Evolutionary conservation across 2,888 invertebrate species (phyloP), one percentile per base, ranked within the genome.

Genomic region (Merodon equestris): DNA sequence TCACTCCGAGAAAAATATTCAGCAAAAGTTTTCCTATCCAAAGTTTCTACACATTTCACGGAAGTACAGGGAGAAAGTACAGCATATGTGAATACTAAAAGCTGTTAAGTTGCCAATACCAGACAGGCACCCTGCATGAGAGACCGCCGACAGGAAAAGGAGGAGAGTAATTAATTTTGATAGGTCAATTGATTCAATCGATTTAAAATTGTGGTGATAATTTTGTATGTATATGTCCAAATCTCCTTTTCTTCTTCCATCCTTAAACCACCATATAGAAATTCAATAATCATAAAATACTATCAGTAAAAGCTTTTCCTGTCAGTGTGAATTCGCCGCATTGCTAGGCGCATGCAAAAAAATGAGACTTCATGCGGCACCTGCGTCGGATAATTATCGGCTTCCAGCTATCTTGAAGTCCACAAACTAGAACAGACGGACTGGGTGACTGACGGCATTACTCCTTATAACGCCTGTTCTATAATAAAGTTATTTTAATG

Each of bases 121-220:
- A 27, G 7, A 2, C 27, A 27, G n/a, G n/a, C 7, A 2, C 27
- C 27, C 2, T 27, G 2, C 7, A 27, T 27, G 2, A 27, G 7
- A 2, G 27, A 51, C 13, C 4, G 1, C 19, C 40, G 15, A 19
- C 9, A 18, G 18, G 13, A 45, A 42, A 13, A n/a, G 42, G 48
- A 9, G 38, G 10, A 45, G 40, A 50, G 15, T 51, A 56, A 67
- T 61, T 51, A 51, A 60, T 71, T 45, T 57, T 17, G 19, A 61
- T 42, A 61, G 72, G 61, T 66, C 66, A 76, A 76, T 71, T 61
- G 71, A 66, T 71, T 64, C 56, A 66, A 71, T 76, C 76, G 67
- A 77, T 66, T 56, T 38, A 47, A 60, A 50, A 61, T 57, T 44
- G 38, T 44, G 27, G 27, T 57, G 67, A 67, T 61, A 56, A 67